Conservation (phyloP, 2,888 invertebrate genomes). For the Drosophila trichaetosa region DNA sequence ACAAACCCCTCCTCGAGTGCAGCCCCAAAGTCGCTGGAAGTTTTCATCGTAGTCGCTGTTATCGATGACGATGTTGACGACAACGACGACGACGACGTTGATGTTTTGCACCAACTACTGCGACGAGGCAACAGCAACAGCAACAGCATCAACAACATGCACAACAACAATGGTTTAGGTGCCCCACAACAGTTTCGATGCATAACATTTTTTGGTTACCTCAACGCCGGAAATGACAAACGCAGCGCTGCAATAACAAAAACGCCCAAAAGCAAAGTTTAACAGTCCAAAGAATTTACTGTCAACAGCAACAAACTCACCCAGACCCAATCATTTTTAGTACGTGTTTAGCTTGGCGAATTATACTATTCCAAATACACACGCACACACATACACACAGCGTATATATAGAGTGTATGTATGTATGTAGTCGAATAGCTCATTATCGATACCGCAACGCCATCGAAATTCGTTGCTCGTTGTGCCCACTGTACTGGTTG, state of each 20-base stretch:
- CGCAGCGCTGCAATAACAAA: conserved; percentile 16
- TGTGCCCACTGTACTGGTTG: conserved; percentile 41
- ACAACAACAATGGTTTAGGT: conserved; percentile 10
- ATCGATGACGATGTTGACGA: conserved; percentile 68
- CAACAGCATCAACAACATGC: conserved; percentile 14
- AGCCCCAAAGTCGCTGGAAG: conserved; percentile 63
- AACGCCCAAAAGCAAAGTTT: conserved; percentile 39
- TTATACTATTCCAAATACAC: conserved; percentile 27
- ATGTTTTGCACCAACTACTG: conserved; percentile 17
- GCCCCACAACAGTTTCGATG: conserved; percentile 54
- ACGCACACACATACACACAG: not conserved
- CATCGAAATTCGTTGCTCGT: conserved; percentile 45
- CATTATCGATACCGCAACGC: conserved; percentile 74
- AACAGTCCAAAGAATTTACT: conserved; percentile 43
- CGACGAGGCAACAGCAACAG: conserved; percentile 19
- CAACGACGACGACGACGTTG: conserved; percentile 38
- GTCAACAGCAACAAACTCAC: conserved; percentile 23
- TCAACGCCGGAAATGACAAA: conserved; percentile 77
- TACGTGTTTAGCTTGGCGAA: conserved; percentile 31
- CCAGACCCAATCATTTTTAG: not conserved
- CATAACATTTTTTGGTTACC: conserved; percentile 80
- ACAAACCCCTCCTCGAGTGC: conserved; percentile 1
- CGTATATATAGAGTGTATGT: conserved; percentile 4
- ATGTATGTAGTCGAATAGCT: conserved; percentile 57
- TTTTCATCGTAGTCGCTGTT: conserved; percentile 50